Percentiles rank a stretch among this genome's conserved stretches.
These are phyloP conservation scores for Neogale vison DNA, from an alignment of 2,113 vertebrate genomes.

Conservation along the genomic window DNA sequence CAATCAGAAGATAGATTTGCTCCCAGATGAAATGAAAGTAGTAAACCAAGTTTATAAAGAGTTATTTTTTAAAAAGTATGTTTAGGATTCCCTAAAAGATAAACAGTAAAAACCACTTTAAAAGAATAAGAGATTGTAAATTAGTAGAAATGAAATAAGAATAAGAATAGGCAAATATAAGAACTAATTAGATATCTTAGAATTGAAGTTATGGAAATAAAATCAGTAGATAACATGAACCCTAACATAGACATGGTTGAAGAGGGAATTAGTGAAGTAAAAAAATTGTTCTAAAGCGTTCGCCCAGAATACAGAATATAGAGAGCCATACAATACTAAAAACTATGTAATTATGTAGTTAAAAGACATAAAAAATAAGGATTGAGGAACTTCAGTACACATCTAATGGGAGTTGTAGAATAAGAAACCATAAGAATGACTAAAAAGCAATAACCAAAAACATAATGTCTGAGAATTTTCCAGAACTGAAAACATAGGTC, in stretches of 20 bases:
- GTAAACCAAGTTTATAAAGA: background rate
- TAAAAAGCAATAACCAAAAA: background rate
- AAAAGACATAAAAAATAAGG: background rate
- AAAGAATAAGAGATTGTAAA: background rate
- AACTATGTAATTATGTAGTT: background rate
- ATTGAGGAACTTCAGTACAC: background rate
- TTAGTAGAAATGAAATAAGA: background rate
- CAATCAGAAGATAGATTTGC: background rate
- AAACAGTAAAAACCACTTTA: background rate
- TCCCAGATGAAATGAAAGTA: background rate
- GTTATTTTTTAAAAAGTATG: background rate
- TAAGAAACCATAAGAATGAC: background rate
- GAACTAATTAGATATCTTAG: background rate
- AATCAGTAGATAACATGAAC: background rate
- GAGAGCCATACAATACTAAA: background rate
- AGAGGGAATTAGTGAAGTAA: background rate
- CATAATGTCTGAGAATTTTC: background rate
- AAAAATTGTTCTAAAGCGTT: background rate
- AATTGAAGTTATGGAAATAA: background rate
- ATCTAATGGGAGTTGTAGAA: background rate
- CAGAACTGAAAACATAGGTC: background rate
- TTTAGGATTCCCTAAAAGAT: background rate
- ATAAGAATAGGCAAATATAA: background rate
- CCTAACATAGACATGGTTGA: background rate
- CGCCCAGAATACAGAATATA: background rate